A percentile compares a stretch with the other conserved stretches of the same genome.
These are phyloP conservation scores for Macropodus opercularis DNA, from an alignment of 2,797 vertebrate species.

Conservation along the genomic window DNA sequence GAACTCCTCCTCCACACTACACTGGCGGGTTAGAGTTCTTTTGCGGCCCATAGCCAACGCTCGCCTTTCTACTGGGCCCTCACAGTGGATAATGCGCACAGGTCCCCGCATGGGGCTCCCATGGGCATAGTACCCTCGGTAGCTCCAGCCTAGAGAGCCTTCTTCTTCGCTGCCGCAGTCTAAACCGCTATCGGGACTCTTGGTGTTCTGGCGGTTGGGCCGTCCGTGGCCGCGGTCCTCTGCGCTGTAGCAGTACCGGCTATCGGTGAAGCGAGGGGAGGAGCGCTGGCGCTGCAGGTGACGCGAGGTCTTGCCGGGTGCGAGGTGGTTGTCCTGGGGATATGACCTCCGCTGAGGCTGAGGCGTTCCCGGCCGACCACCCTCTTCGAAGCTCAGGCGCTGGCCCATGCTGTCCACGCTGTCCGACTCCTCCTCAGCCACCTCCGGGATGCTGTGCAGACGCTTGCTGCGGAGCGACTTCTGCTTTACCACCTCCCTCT, in stretches of 20 bases:
- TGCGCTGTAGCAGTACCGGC: slow-evolving; percentile 70
- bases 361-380: slow-evolving; percentile 69
- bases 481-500: slow-evolving; percentile 88
- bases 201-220: slow-evolving; percentile 83
- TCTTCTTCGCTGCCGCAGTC: slow-evolving; percentile 97
- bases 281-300: slow-evolving; percentile 80
- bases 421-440: slow-evolving; percentile 92
- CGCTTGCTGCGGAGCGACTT: slow-evolving; percentile 88
- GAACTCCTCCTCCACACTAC: slow-evolving; percentile 92
- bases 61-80: slow-evolving; percentile 81
- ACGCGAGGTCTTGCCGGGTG: slow-evolving; percentile 65
- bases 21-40: slow-evolving; percentile 90
- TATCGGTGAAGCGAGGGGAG: slow-evolving; percentile 79
- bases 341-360: slow-evolving; percentile 68
- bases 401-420: slow-evolving; percentile 76
- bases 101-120: slow-evolving; percentile 72
- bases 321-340: slow-evolving; percentile 75
- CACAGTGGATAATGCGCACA: slow-evolving; percentile 81
- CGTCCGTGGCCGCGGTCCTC: slow-evolving; percentile 79
- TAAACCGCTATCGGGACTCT: slow-evolving; percentile 94
- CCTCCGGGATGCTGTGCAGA: slow-evolving; percentile 98
- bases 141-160: slow-evolving; percentile 77
- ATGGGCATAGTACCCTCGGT: slow-evolving; percentile 72
- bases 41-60: slow-evolving; percentile 87
- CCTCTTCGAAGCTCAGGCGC: slow-evolving; percentile 74